Evolutionary conservation across 2,888 invertebrate species (phyloP), one percentile per base, ranked within the genome.

Genomic region (Leistus spinibarbis): DNA sequence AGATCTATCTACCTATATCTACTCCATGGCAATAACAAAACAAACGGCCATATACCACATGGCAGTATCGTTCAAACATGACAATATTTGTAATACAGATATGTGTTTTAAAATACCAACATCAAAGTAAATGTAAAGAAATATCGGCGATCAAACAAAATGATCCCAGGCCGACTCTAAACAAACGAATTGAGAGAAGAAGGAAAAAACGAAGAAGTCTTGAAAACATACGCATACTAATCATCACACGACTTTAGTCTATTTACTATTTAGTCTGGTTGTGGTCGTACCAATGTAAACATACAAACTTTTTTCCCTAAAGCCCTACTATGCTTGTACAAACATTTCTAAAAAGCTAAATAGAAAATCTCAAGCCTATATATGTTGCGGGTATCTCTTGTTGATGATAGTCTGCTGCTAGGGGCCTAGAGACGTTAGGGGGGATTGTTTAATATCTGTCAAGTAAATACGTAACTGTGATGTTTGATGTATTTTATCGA

Each of bases 181-280:
- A 40, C 40, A 40, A 40, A 40, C 40, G 40, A 40, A 40, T 40
- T 10, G 13, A 40, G 40, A 40, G 40, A 40, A 40, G 13, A 40
- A 40, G 5, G 3, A 1, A 10, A 40, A 40, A 40, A n/a, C n/a
- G n/a, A n/a, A 40, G 40, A 40, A 40, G 40, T 10, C 7, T 13
- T 7, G 13, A 40, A 40, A 40, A 40, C 40, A 40, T 40, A 40
- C 40, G 40, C 40, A 40, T 40, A 40, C 40, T 40, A 40, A 40
- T 40, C 40, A 40, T 40, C 40, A 40, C 40, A 40, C 40, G 40
- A 60, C 69, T 62, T 70, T 24, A 70, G 24, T 60, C 68, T 77
- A 76, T 78, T 77, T 78, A 76, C 72, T 76, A 78, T 78, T 78
- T 77, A 78, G 77, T 77, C 78, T 77, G 76, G 69, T 19, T 72